Evolutionary conservation across 2,113 vertebrate species (phyloP), one percentile per base, ranked within the genome.

Genomic region (Pterocles orientalis): DNA sequence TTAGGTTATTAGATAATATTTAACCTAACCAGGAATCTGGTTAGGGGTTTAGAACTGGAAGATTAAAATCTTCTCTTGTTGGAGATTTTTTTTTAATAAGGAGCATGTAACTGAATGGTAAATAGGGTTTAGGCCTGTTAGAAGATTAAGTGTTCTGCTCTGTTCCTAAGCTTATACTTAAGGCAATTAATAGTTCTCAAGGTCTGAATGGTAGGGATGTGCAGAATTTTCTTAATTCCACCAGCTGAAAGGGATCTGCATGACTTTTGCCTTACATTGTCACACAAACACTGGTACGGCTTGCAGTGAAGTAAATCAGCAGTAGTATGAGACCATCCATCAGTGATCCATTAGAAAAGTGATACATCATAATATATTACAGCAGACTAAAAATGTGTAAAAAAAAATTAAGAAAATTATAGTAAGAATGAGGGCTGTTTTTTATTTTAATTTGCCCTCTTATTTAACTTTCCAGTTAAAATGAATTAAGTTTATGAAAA

Each of bases 121-220:
- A 94, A 95, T 90, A 95, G 96, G 93, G 60, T 77, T 95, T 82
- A 96, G 92, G 85, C 62, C 82, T 93, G 70, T 90, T 95, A 95
- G 84, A 88, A 96, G 93, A 95, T 96, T 90, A 96, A 96, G 66
- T 92, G 81, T 96, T 91, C 91, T 95, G 68, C 82, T 94, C 96
- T 66, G 75, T 89, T 96, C 75, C 93, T 91, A 93, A 94, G 76
- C 68, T 77, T 90, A 80, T 88, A 86, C 90, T 96, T 95, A 61
- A 94, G 41, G 66, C 87, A 95, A 92, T 91, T 95, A 97, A 91
- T 79, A 87, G 93, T 82, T 90, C 89, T 87, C 66, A 61, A 90
- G 84, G 82, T 79, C 87, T 91, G 90, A 94, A 53, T 26, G 2
- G 66, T 26, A 76, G 53, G 82, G 75, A 86, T 77, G 82, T 45